phyloP scores from a whole-genome alignment of 2,797 vertebrate species.

The Sebastes variabilis region DNA sequence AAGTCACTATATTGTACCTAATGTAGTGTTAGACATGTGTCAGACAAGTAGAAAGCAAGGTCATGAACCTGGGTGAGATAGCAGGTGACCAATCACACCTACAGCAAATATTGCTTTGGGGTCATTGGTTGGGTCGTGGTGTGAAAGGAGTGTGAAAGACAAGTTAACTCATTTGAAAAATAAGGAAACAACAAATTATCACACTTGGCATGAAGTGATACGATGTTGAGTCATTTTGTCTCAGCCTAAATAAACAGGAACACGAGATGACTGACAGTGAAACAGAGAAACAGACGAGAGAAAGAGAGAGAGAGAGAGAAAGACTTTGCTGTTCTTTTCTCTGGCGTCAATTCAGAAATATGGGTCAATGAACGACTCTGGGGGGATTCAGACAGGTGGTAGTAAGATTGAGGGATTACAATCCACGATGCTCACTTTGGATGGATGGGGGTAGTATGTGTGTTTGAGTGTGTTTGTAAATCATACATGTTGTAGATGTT shows the following conservation, averaged over 20 bases:
- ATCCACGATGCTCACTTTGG: not conserved
- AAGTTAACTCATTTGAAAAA: constrained; percentile 5
- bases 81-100: not conserved
- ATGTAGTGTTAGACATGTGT: not conserved
- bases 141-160: not conserved
- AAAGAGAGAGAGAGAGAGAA: not conserved
- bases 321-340: not conserved
- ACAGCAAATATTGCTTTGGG: not conserved
- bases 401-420: not conserved
- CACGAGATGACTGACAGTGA: not conserved
- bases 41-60: not conserved
- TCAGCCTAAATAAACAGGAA: not conserved
- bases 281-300: not conserved
- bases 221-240: not conserved
- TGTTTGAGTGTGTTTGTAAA: no score
- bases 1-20: not conserved
- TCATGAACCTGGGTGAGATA: not conserved
- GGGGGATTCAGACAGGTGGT: constrained; percentile 5
- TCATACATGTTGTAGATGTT: no score
- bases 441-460: not conserved
- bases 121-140: not conserved
- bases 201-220: constrained; percentile 14
- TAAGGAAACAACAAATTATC: constrained; percentile 8
- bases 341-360: constrained; percentile 8
- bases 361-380: constrained; percentile 19